These are phyloP conservation scores for Lynx canadensis DNA, from an alignment of 2,113 vertebrate genomes.

Conservation along the genomic window DNA sequence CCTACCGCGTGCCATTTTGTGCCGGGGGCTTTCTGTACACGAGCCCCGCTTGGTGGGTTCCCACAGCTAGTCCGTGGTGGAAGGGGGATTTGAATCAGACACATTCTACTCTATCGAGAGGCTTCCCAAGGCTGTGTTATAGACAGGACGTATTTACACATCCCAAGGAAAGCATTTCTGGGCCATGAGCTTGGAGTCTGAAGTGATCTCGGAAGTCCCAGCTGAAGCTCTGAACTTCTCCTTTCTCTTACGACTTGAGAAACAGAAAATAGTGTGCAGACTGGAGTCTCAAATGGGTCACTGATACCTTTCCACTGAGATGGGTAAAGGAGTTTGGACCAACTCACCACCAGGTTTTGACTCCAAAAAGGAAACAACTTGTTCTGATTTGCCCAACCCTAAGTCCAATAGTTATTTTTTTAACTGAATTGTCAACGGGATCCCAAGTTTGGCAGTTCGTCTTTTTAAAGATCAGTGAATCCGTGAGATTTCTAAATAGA, in stretches of 20 bases:
- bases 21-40: not conserved
- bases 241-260: not conserved
- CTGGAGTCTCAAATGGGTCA: not conserved
- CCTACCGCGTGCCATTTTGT: rapidly evolving
- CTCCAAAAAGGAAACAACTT: not conserved
- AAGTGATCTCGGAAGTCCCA: not conserved
- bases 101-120: not conserved
- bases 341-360: not conserved
- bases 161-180: not conserved
- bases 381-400: not conserved
- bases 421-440: not conserved
- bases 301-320: not conserved
- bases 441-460: not conserved
- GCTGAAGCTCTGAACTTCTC: not conserved
- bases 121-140: not conserved
- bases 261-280: not conserved
- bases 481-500: not conserved
- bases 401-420: not conserved
- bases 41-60: rapidly evolving
- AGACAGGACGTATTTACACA: not conserved
- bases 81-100: not conserved
- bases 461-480: not conserved
- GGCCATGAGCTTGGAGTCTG: not conserved
- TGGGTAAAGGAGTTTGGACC: not conserved
- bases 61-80: not conserved